These are phyloP conservation scores for Venusia cambrica DNA, from an alignment of 2,888 invertebrate genomes.

Conservation along the genomic window DNA sequence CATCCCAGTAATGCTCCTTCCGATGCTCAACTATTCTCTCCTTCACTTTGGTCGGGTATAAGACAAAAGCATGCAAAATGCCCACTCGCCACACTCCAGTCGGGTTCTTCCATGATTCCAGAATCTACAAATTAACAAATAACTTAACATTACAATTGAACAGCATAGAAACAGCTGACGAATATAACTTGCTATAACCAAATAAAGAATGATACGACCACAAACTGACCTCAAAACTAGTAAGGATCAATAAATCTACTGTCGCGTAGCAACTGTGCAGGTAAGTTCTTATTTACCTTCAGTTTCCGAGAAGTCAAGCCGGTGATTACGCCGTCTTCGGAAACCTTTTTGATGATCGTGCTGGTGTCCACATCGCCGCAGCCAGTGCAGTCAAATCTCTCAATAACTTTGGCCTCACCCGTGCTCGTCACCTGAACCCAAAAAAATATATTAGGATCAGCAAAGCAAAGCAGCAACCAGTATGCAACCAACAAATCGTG, in stretches of 20 bases:
- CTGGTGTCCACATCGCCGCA: constrained; percentile 98
- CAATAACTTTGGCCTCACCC: constrained; percentile 95
- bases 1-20: constrained; percentile 92
- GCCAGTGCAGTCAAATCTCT: constrained; percentile 97
- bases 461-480: constrained; percentile 36
- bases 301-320: constrained; percentile 94
- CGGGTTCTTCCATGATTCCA: constrained; percentile 91
- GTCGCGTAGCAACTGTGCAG: constrained; percentile 12
- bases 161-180: constrained; percentile 10
- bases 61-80: constrained; percentile 89
- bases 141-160: neutral
- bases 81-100: constrained; percentile 93
- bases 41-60: constrained; percentile 92
- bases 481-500: constrained; percentile 61
- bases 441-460: constrained; percentile 26
- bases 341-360: constrained; percentile 66
- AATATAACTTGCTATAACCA: constrained; percentile 8
- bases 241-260: constrained; percentile 4
- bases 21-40: constrained; percentile 90
- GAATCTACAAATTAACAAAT: constrained; percentile 84
- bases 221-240: constrained; percentile 16
- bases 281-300: constrained; percentile 81
- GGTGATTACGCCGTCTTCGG: constrained; percentile 87
- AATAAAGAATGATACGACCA: constrained; percentile 12
- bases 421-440: constrained; percentile 88